Percentiles rank a stretch among this genome's conserved stretches.
Evolutionary conservation across 2,888 invertebrate species (phyloP).

Genomic region (Macaria liturata): DNA sequence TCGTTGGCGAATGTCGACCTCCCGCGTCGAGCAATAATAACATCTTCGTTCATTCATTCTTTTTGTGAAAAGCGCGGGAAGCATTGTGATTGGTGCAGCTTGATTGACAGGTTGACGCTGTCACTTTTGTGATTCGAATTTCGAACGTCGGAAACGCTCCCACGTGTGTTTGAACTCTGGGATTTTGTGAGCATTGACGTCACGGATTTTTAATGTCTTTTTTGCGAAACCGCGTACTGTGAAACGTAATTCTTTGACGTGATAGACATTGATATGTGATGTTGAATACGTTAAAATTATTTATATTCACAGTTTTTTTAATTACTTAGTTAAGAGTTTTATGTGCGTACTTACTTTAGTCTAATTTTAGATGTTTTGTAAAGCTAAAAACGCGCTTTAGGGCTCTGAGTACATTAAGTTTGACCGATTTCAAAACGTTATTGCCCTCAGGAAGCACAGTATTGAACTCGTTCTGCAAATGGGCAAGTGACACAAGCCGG

Average conservation of each 20-base stretch:
- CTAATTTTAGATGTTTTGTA: no score
- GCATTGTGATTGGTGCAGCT: constrained; percentile 32
- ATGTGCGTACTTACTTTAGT: no score
- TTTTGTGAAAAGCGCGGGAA: constrained; percentile 50
- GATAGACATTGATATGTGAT: not conserved
- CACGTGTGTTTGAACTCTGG: constrained; percentile 31
- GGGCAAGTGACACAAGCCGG: no score
- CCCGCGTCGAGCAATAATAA: constrained; percentile 44
- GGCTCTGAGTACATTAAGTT: no score
- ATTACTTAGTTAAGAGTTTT: no score
- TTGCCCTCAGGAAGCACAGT: no score
- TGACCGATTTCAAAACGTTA: no score
- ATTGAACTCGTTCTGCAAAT: no score
- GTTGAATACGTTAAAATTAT: not conserved
- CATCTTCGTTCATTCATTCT: constrained; percentile 48
- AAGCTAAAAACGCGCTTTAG: no score
- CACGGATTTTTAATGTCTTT: constrained; percentile 8
- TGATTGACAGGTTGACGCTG: constrained; percentile 37
- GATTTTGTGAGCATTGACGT: constrained; percentile 20
- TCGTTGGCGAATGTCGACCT: constrained; percentile 45
- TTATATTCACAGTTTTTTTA: not conserved
- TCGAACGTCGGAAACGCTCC: constrained; percentile 28
- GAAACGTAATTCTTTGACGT: constrained; percentile 1
- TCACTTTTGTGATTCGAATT: constrained; percentile 29
- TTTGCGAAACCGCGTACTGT: not conserved